Conservation (phyloP, 2,113 vertebrate genomes). For the Enhydra lutris region DNA sequence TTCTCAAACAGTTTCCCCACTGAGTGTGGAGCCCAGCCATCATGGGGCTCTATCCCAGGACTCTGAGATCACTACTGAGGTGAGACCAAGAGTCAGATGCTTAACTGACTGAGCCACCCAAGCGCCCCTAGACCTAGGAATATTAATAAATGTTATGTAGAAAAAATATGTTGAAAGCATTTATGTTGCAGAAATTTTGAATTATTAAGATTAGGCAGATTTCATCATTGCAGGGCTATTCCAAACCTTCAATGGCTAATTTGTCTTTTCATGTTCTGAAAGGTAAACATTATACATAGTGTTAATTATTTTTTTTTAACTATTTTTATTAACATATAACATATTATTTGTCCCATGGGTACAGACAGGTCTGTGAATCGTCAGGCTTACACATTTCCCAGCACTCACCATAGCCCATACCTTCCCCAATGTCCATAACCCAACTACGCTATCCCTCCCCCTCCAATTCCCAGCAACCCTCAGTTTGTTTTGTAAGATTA, state of each 20-base stretch:
- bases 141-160: background rate
- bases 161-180: background rate
- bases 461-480: no score
- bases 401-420: no score
- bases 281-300: background rate
- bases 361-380: no score
- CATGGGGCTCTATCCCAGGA: background rate
- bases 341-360: no score
- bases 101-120: background rate
- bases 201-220: conserved; percentile 22
- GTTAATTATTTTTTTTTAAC: background rate
- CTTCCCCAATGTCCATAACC: no score
- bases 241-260: background rate
- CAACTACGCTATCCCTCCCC: no score
- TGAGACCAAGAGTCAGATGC: background rate
- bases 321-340: no score
- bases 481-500: no score
- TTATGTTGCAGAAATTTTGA: background rate
- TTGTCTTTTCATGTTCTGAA: background rate
- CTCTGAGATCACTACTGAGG: background rate
- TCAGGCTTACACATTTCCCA: no score
- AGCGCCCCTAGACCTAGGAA: background rate
- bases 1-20: background rate
- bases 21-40: background rate
- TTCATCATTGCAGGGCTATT: background rate